Conservation (phyloP, 2,797 vertebrate species). For the Schizopygopsis malacanthus region DNA sequence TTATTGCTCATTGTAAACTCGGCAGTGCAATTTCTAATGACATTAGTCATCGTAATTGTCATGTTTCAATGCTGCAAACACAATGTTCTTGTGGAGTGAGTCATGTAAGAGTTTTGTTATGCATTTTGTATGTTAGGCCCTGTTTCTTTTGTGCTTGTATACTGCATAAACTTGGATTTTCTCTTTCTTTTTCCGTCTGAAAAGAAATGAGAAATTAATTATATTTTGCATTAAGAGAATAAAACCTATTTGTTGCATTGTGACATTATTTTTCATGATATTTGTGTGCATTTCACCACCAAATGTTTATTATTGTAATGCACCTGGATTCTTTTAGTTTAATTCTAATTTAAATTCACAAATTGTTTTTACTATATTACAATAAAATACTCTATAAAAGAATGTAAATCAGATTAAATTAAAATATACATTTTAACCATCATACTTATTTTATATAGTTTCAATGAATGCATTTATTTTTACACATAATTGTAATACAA, state of each 20-base stretch:
- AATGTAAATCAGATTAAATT: neutral
- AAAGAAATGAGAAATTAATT: neutral
- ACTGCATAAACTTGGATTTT: neutral
- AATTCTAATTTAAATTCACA: neutral
- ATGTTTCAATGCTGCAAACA: neutral
- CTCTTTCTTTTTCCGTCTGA: neutral
- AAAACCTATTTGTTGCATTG: neutral
- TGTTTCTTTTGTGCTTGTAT: neutral
- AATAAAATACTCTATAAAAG: neutral
- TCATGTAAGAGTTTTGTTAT: neutral
- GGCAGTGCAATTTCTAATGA: neutral
- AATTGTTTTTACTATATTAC: neutral
- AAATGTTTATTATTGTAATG: neutral
- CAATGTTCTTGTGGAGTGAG: neutral
- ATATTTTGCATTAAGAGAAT: neutral
- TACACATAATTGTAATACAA: neutral
- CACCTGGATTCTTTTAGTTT: neutral
- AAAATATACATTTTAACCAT: neutral
- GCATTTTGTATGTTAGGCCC: neutral
- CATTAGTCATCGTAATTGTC: neutral
- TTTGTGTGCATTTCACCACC: neutral
- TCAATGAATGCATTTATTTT: neutral
- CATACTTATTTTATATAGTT: neutral
- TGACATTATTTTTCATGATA: neutral
- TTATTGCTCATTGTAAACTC: neutral